Percentiles rank a stretch among this genome's conserved stretches.
phyloP scores from a whole-genome alignment of 2,888 invertebrate genomes.

The Drosophila cognata region DNA sequence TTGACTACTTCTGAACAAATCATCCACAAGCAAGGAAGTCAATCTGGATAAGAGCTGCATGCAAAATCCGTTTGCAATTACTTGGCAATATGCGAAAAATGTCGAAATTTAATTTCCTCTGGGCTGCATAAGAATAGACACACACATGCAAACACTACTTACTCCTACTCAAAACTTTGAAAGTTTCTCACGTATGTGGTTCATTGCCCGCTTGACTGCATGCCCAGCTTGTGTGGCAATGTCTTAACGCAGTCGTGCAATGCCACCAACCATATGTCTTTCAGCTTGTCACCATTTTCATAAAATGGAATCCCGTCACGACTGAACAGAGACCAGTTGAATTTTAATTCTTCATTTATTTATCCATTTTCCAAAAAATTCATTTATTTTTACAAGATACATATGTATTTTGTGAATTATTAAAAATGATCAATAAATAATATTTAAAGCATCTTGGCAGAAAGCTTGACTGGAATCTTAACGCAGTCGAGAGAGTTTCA shows the following conservation, averaged over 20 bases:
- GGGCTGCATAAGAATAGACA: not conserved
- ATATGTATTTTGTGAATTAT: not conserved
- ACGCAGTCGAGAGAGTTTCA: not conserved
- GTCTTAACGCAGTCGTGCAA: constrained; percentile 15
- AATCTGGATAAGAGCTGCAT: constrained; percentile 33
- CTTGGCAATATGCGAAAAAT: constrained; percentile 65
- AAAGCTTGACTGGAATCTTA: not conserved
- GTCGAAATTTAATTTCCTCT: constrained; percentile 63
- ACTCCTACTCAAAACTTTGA: not conserved
- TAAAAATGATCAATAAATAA: not conserved
- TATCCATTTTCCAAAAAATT: not conserved
- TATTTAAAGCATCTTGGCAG: not conserved
- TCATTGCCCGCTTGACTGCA: constrained; percentile 25
- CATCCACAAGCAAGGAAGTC: constrained; percentile 14
- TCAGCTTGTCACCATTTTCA: constrained; percentile 9
- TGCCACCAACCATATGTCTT: constrained; percentile 20
- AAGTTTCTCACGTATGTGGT: constrained; percentile 23
- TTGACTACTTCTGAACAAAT: constrained; percentile 7
- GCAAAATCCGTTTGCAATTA: constrained; percentile 52
- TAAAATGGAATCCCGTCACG: constrained; percentile 3
- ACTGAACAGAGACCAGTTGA: not conserved
- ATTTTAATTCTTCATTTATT: not conserved
- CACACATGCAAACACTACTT: not conserved
- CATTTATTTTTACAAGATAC: not conserved
- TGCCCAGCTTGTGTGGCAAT: constrained; percentile 55